Evolutionary conservation across 2,797 vertebrate species (phyloP).

Genomic region (Chelonia mydas): DNA sequence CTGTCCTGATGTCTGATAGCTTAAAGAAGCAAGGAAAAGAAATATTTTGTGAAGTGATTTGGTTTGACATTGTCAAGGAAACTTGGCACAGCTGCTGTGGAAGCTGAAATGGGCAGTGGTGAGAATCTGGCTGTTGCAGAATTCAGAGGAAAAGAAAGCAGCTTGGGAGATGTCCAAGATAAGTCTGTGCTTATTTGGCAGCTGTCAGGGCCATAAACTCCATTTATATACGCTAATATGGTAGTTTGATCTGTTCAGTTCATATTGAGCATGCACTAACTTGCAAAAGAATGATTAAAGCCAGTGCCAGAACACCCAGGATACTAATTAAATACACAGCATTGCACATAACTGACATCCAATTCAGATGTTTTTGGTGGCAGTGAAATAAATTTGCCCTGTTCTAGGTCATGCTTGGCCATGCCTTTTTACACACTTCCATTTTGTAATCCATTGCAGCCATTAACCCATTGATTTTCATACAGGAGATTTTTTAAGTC

Average conservation of each 20-base stretch:
- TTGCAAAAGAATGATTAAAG: constrained; percentile 53
- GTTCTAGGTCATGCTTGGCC: constrained; percentile 4
- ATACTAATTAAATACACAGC: constrained; percentile 70
- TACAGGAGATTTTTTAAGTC: neutral
- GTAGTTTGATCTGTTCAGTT: constrained; percentile 63
- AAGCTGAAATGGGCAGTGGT: neutral
- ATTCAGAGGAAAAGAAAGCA: constrained; percentile 6
- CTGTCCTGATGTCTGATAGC: neutral
- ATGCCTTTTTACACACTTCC: neutral
- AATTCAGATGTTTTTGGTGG: constrained; percentile 55
- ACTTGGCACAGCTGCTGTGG: constrained; percentile 10
- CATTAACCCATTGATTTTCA: neutral
- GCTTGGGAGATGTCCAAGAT: constrained; percentile 7
- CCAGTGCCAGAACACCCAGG: constrained; percentile 43
- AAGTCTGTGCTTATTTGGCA: constrained; percentile 49
- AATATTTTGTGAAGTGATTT: neutral
- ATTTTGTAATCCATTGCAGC: neutral
- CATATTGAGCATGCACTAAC: constrained; percentile 24
- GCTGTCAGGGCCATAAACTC: constrained; percentile 48
- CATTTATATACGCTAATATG: constrained; percentile 46
- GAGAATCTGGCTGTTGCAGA: constrained; percentile 27
- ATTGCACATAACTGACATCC: constrained; percentile 64
- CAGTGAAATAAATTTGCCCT: constrained; percentile 40
- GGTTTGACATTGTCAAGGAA: neutral
- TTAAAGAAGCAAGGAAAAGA: neutral